A percentile compares a stretch with the other conserved stretches of the same genome.
phyloP scores from a whole-genome alignment of 2,797 vertebrate genomes.

The Molossus molossus region DNA sequence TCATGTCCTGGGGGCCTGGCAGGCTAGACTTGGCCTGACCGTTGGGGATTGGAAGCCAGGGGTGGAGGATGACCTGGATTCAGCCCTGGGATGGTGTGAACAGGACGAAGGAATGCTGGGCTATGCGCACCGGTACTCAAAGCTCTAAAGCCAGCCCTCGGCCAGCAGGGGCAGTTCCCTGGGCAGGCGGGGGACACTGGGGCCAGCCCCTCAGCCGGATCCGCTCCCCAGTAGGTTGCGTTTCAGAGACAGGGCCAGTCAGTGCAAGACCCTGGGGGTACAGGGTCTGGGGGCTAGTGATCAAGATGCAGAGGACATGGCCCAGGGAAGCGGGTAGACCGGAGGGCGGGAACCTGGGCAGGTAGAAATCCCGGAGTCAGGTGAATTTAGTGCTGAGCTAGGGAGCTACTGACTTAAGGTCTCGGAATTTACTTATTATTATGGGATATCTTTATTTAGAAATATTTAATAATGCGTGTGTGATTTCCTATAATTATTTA shows the following conservation, averaged over 20 bases:
- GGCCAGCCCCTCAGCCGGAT: rapidly evolving
- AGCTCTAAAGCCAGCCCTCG: neutral
- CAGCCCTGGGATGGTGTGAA: neutral
- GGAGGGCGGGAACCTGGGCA: neutral
- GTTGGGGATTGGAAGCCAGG: neutral
- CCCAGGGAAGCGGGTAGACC: neutral
- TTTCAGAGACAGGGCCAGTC: neutral
- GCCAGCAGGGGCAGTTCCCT: neutral
- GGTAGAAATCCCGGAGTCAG: neutral
- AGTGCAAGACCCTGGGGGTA: neutral
- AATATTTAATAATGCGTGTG: neutral
- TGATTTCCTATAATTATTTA: neutral
- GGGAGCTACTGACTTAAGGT: neutral
- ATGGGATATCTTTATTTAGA: neutral
- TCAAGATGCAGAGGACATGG: neutral
- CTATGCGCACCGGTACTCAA: neutral
- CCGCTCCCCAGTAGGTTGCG: neutral
- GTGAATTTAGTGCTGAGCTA: neutral
- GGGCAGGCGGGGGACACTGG: neutral
- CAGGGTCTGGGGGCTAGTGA: neutral
- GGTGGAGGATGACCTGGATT: neutral
- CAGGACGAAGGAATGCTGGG: neutral
- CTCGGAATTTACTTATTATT: neutral
- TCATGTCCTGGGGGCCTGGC: neutral
- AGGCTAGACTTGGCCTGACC: neutral